These are phyloP conservation scores for Cephus pulcher DNA, from an alignment of 2,888 invertebrate genomes.

Conservation along the genomic window DNA sequence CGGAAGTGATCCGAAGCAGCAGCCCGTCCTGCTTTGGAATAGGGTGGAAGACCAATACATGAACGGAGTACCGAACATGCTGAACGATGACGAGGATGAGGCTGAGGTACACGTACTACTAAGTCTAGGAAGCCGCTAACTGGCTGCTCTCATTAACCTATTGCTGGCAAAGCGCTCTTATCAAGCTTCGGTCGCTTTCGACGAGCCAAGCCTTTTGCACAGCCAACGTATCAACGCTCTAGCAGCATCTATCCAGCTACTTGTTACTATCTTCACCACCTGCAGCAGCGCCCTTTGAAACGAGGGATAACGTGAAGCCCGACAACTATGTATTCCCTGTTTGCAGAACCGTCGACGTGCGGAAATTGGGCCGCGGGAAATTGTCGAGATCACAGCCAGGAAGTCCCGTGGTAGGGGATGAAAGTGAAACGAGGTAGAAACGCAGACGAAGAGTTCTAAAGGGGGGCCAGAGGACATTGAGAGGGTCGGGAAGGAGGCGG, in stretches of 20 bases:
- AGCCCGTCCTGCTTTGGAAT: not conserved
- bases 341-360: conserved; percentile 45
- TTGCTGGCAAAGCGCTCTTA: conserved; percentile 51
- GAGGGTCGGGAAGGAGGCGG: not conserved
- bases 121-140: not conserved
- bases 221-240: not conserved
- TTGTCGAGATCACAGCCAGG: not conserved
- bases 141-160: conserved; percentile 48
- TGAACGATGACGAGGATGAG: conserved; percentile 26
- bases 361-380: conserved; percentile 44
- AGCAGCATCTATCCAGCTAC: not conserved
- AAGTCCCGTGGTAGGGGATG: not conserved
- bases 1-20: not conserved
- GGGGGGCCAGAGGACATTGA: not conserved
- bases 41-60: conserved; percentile 25
- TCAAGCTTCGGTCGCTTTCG: conserved; percentile 51
- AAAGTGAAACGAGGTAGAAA: not conserved
- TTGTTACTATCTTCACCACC: not conserved
- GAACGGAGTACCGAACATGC: conserved; percentile 22
- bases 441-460: not conserved
- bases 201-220: conserved; percentile 20
- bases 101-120: conserved; percentile 23
- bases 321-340: conserved; percentile 35
- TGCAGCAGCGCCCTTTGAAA: conserved; percentile 16
- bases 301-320: conserved; percentile 13